A percentile compares a stretch with the other conserved stretches of the same genome.
phyloP scores from a whole-genome alignment of 1,140 invertebrate species.

The Drosophila obscura region DNA sequence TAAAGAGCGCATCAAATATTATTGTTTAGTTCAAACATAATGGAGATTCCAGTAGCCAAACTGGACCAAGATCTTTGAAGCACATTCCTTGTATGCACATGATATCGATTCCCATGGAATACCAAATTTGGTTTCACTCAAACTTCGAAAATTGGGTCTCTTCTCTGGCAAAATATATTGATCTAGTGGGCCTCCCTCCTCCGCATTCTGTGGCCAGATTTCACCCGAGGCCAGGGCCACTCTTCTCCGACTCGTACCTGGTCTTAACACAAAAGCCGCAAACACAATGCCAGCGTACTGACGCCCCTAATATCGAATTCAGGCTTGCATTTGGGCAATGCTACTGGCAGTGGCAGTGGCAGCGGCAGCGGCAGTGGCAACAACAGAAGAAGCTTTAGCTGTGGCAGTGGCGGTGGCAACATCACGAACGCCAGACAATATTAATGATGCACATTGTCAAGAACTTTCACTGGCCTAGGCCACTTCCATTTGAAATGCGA shows the following conservation, averaged over 20 bases:
- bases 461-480: constrained; percentile 77
- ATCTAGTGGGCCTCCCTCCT: constrained; percentile 29
- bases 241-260: constrained; percentile 26
- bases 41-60: too few species aligned
- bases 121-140: constrained; percentile 32
- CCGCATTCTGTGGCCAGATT: constrained; percentile 36
- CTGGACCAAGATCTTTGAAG: too few species aligned
- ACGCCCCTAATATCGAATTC: constrained; percentile 65
- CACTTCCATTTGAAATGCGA: constrained; percentile 72
- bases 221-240: constrained; percentile 26
- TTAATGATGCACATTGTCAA: constrained; percentile 81
- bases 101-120: constrained; percentile 21
- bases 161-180: constrained; percentile 1
- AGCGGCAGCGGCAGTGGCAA: neutral
- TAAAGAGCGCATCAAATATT: too few species aligned
- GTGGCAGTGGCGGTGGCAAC: constrained; percentile 3
- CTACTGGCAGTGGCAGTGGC: constrained; percentile 34
- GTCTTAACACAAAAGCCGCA: constrained; percentile 38
- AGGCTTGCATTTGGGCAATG: constrained; percentile 56
- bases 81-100: too few species aligned
- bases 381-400: neutral
- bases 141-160: neutral
- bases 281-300: constrained; percentile 38
- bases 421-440: constrained; percentile 70
- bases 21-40: too few species aligned